These are phyloP conservation scores for Caradrina kadenii DNA, from an alignment of 2,888 invertebrate species.

Conservation along the genomic window DNA sequence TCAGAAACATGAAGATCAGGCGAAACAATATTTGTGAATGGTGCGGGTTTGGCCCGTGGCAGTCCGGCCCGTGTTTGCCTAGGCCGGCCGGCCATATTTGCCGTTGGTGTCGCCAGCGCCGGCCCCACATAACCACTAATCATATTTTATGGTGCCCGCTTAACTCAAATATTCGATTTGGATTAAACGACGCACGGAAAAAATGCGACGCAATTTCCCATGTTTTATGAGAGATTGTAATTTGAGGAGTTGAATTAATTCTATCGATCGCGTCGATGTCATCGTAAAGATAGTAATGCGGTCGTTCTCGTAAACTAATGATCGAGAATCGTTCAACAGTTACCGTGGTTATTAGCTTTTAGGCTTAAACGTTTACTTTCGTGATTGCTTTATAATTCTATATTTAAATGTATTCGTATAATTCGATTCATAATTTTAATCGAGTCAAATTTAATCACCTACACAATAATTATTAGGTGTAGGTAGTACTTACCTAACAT, in stretches of 20 bases:
- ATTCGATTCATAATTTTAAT: not conserved
- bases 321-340: constrained; percentile 32
- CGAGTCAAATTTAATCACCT: not conserved
- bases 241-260: constrained; percentile 61
- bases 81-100: constrained; percentile 79
- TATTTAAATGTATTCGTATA: not conserved
- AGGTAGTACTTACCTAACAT: not conserved
- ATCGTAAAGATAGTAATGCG: constrained; percentile 48
- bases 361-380: constrained; percentile 10
- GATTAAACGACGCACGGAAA: constrained; percentile 79
- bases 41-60: constrained; percentile 66
- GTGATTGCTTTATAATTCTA: not conserved
- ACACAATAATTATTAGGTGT: not conserved
- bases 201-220: constrained; percentile 63
- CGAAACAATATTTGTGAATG: constrained; percentile 78
- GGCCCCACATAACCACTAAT: constrained; percentile 84
- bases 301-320: constrained; percentile 52
- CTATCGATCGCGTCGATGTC: constrained; percentile 51
- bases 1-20: constrained; percentile 67
- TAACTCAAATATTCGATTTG: constrained; percentile 82
- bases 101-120: constrained; percentile 77
- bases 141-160: constrained; percentile 87
- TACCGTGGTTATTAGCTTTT: constrained; percentile 30
- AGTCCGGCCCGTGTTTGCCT: constrained; percentile 74
- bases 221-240: constrained; percentile 63